phyloP scores from a whole-genome alignment of 2,888 invertebrate species.

The Amorpha juglandis region DNA sequence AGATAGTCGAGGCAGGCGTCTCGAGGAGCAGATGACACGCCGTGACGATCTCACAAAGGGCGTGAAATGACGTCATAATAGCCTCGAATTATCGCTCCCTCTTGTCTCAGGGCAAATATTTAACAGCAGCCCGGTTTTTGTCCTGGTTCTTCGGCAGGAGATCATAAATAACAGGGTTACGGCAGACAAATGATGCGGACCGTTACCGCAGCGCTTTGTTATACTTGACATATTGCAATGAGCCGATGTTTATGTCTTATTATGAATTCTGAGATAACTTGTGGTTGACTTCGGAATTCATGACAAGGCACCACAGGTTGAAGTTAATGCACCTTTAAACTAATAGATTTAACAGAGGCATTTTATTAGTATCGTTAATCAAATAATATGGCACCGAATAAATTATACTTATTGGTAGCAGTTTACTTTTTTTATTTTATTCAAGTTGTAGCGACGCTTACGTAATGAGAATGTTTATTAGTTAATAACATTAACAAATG shows the following conservation, averaged over 20 bases:
- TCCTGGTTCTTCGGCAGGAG: constrained; percentile 76
- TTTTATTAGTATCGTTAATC: background rate
- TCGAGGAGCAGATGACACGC: constrained; percentile 83
- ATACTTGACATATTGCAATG: constrained; percentile 76
- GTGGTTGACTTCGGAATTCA: constrained; percentile 57
- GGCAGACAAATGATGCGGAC: constrained; percentile 78
- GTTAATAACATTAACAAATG: background rate
- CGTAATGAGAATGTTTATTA: background rate
- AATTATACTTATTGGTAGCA: too few relatives aligned
- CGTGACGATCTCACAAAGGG: constrained; percentile 82
- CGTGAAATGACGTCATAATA: constrained; percentile 85
- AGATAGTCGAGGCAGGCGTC: constrained; percentile 82
- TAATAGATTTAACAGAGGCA: background rate
- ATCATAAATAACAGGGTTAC: constrained; percentile 80
- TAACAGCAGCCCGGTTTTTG: constrained; percentile 80
- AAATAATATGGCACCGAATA: background rate
- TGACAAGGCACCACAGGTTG: constrained; percentile 47
- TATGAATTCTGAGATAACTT: constrained; percentile 67
- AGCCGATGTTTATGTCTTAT: constrained; percentile 82
- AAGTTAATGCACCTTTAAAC: constrained; percentile 14
- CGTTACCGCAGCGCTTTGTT: constrained; percentile 81
- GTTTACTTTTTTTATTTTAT: background rate
- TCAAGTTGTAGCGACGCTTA: background rate
- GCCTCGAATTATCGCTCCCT: constrained; percentile 83
- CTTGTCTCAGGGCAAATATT: constrained; percentile 84